Evolutionary conservation across 2,113 vertebrate species (phyloP).

Genomic region (Albula glossodonta): DNA sequence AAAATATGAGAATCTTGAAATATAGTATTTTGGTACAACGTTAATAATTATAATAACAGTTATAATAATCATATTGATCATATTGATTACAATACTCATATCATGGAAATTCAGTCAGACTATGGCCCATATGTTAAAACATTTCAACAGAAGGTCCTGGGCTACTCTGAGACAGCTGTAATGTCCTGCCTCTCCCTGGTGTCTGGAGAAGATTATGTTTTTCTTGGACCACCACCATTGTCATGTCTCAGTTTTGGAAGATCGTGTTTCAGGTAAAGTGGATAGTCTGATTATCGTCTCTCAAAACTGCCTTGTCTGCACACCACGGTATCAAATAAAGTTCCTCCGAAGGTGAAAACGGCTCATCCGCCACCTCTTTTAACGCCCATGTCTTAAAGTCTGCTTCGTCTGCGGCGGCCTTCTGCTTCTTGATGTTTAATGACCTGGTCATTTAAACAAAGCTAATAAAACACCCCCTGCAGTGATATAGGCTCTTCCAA

Average conservation of each 20-base stretch:
- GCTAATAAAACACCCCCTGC: slow-evolving; percentile 69
- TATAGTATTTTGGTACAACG: too few relatives aligned
- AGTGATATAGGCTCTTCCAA: slow-evolving; percentile 62
- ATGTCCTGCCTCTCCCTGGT: slow-evolving; percentile 12
- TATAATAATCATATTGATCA: too few relatives aligned
- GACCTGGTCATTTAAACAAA: slow-evolving; percentile 9
- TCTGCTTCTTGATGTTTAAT: slow-evolving; percentile 59
- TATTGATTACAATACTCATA: too few relatives aligned
- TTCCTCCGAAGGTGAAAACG: slow-evolving; percentile 59
- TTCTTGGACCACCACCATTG: slow-evolving; percentile 50
- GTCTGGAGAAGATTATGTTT: slow-evolving; percentile 34
- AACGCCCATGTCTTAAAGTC: slow-evolving; percentile 19
- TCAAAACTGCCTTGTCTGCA: slow-evolving; percentile 58
- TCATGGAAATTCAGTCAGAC: too few relatives aligned
- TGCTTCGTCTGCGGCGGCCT: slow-evolving; percentile 42
- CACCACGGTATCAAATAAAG: slow-evolving; percentile 62
- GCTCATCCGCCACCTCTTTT: slow-evolving; percentile 35
- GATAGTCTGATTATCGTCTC: slow-evolving; percentile 65
- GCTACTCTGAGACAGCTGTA: background rate
- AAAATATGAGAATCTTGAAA: too few relatives aligned
- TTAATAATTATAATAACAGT: too few relatives aligned
- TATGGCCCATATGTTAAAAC: too few relatives aligned
- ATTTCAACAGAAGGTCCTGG: slow-evolving; percentile 18
- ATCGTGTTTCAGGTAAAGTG: slow-evolving; percentile 53
- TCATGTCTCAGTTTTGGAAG: slow-evolving; percentile 51